Base-by-base conservation (phyloP, 1,140 invertebrate genomes). In the Cotesia typhae region DNA sequence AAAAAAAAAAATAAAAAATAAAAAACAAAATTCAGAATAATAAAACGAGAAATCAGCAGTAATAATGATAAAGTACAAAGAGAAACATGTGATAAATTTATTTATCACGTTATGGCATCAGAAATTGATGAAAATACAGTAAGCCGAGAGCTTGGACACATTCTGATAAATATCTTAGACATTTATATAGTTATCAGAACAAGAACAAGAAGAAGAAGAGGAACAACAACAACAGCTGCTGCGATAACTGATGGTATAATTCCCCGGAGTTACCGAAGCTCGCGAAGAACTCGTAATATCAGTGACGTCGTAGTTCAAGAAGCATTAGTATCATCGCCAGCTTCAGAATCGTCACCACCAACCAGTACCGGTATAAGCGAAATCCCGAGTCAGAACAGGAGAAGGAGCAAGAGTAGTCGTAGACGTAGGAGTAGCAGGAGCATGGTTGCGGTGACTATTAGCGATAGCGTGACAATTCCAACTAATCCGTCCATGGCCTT, bases 401-500 rank as follows among this genome's bases (percentile, higher is more conserved):
- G 28, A 3, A 28, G 28, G 28, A 28, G 28, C 28, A 28, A 28
- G 28, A 28, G 28, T 28, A 28, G 28, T 28, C 28, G 28, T 28
- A 28, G 28, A 28, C 1, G 28, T 28, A 28, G 28, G 28, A 28
- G 7, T 47, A 47, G 41, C 41, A 47, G 41, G 1, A 47, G 41
- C 61, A 78, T 81, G 74, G 73, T 78, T 63, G 81, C 79, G 73
- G 79, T 78, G 68, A 77, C 82, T 78, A 83, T 83, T 80, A 84
- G 79, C 77, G 80, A 80, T 74, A 79, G 75, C 72, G 75, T 81
- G 66, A 81, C 81, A 64, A 82, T 82, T 77, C 73, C 79, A 65
- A 77, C 82, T 82, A 83, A 84, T 82, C 82, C 84, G 79, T 84
- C 81, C 78, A 80, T 76, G 79, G 80, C 76, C 64, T 78, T 83